Evolutionary conservation across 2,113 vertebrate genomes (phyloP).

Genomic region (Pitta sordida): DNA sequence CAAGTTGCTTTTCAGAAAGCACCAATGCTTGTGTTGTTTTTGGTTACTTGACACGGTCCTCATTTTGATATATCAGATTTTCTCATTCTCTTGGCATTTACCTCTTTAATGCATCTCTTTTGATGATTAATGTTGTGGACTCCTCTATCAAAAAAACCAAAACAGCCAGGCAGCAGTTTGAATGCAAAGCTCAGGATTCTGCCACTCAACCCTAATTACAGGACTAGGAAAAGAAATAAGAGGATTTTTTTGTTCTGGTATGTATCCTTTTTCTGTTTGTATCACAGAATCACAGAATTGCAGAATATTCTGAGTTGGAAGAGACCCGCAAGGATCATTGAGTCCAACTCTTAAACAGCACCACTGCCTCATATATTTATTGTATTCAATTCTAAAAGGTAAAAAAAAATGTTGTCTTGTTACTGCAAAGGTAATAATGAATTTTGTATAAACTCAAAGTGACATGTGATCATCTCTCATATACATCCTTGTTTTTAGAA

Average conservation of each 20-base stretch:
- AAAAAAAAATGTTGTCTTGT: neutral
- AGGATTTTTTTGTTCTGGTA: neutral
- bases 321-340: too few species aligned
- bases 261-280: neutral
- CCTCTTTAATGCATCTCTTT: neutral
- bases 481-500: neutral
- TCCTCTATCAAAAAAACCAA: neutral
- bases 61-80: neutral
- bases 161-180: neutral
- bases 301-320: too few species aligned
- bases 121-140: neutral
- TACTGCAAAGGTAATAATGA: neutral
- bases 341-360: too few species aligned
- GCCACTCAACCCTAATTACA: neutral
- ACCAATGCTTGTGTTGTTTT: neutral
- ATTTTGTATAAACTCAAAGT: neutral
- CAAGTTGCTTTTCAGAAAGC: neutral
- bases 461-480: neutral
- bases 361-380: too few species aligned
- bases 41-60: neutral
- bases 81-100: neutral
- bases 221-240: neutral
- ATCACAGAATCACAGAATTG: too few species aligned
- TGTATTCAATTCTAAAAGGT: neutral
- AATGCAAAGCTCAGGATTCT: neutral